Evolutionary conservation across 2,113 vertebrate genomes (phyloP).

Genomic region (Oreochromis spilurus): DNA sequence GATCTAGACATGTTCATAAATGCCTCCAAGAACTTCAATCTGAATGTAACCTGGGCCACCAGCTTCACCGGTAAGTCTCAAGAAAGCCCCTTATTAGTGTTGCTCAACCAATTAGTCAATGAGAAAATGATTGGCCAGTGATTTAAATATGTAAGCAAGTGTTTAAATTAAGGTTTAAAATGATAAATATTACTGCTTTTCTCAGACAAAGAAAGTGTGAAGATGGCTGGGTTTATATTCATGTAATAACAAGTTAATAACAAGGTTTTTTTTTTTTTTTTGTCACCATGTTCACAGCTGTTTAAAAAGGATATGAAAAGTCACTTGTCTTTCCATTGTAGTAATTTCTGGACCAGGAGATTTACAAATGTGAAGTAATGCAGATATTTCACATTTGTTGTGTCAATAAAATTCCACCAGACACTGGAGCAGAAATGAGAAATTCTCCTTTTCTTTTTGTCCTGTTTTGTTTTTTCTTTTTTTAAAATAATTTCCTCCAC

Average conservation of each 20-base stretch:
- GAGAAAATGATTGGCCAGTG: not conserved
- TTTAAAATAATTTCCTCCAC: not conserved
- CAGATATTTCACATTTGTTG: not conserved
- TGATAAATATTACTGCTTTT: not conserved
- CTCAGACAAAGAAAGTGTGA: not conserved
- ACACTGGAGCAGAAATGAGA: not conserved
- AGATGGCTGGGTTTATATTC: not conserved
- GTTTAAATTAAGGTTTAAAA: not conserved
- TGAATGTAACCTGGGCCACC: conserved; percentile 96
- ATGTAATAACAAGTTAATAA: not conserved
- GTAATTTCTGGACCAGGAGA: not conserved
- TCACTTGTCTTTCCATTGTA: not conserved
- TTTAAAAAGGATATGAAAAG: not conserved
- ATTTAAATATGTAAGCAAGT: not conserved
- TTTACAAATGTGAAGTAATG: not conserved
- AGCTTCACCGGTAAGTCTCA: conserved; percentile 86
- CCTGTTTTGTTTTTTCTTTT: not conserved
- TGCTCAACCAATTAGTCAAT: not conserved
- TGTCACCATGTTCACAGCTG: not conserved
- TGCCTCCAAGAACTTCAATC: conserved; percentile 98
- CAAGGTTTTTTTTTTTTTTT: not conserved
- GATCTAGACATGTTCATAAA: conserved; percentile 99
- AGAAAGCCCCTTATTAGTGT: not conserved
- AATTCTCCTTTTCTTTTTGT: not conserved
- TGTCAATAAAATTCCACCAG: not conserved